These are phyloP conservation scores for Pardosa pseudoannulata DNA, from an alignment of 2,888 invertebrate species.

Conservation along the genomic window DNA sequence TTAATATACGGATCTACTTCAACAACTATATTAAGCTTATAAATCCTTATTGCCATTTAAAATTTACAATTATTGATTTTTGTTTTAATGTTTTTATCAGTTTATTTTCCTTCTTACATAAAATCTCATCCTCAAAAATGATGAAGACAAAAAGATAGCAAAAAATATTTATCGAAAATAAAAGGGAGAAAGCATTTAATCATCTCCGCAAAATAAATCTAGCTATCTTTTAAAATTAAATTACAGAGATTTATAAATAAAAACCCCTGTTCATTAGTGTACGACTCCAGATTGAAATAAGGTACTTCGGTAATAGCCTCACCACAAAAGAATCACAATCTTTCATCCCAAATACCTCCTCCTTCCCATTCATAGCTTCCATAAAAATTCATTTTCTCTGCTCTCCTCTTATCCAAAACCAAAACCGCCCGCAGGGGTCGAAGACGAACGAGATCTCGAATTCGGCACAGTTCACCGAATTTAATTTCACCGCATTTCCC, in stretches of 20 bases:
- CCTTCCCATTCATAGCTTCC: not conserved
- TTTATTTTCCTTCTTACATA: too few species aligned
- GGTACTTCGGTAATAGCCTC: not conserved
- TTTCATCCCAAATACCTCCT: not conserved
- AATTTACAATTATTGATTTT: too few species aligned
- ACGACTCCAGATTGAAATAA: not conserved
- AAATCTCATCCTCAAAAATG: too few species aligned
- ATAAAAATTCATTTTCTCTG: constrained; percentile 10
- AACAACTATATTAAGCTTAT: too few species aligned
- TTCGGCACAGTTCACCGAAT: constrained; percentile 35
- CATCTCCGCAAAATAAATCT: not conserved
- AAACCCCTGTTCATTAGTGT: not conserved
- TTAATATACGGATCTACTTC: too few species aligned
- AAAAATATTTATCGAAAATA: too few species aligned
- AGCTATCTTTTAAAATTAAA: not conserved
- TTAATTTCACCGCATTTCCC: constrained; percentile 50
- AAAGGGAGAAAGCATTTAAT: not conserved
- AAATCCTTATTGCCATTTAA: too few species aligned
- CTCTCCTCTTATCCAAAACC: not conserved
- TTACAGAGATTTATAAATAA: constrained; percentile 1
- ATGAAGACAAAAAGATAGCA: too few species aligned
- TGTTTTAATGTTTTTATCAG: too few species aligned
- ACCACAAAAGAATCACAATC: not conserved
- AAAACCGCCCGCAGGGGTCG: not conserved
- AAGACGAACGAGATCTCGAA: constrained; percentile 1